Conservation (phyloP, 2,113 vertebrate species). For the Dissostichus mawsoni region DNA sequence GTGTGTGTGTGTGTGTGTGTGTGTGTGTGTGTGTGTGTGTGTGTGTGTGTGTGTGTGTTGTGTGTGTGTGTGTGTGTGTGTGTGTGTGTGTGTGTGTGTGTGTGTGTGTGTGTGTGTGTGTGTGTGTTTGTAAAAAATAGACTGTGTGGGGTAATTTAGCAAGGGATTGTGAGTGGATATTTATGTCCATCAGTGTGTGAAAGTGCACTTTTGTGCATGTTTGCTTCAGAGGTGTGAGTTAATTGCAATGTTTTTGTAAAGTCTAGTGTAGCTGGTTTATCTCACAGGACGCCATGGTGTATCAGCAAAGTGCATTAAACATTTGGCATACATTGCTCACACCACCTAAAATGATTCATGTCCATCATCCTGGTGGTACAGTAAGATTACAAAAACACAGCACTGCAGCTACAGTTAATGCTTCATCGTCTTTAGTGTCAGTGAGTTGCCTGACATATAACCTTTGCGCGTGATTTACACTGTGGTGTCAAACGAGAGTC, state of each 20-base stretch:
- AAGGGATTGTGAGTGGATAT: slow-evolving; percentile 38
- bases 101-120: slow-evolving; percentile 22
- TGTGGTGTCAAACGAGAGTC: background rate
- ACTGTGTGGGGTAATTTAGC: slow-evolving; percentile 38
- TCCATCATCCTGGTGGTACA: slow-evolving; percentile 11
- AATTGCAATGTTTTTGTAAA: slow-evolving; percentile 26
- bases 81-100: slow-evolving; percentile 36
- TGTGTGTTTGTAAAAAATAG: slow-evolving; percentile 4
- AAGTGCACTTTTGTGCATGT: slow-evolving; percentile 41
- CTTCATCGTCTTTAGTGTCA: slow-evolving; percentile 19
- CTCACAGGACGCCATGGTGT: background rate
- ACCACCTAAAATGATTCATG: slow-evolving; percentile 15
- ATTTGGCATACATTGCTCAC: slow-evolving; percentile 12
- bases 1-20: slow-evolving; percentile 9
- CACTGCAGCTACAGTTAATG: background rate
- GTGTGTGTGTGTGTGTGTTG: slow-evolving; percentile 21
- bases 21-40: background rate
- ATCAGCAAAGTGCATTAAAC: background rate
- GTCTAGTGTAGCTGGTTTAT: slow-evolving; percentile 11
- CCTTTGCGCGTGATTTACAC: slow-evolving; percentile 12
- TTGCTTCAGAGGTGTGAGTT: slow-evolving; percentile 34
- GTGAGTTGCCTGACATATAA: slow-evolving; percentile 11
- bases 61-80: slow-evolving; percentile 26
- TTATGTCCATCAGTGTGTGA: slow-evolving; percentile 43
- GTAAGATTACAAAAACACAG: slow-evolving; percentile 26